phyloP scores from a whole-genome alignment of 2,113 vertebrate genomes.

The Lethenteron camtschaticum region DNA sequence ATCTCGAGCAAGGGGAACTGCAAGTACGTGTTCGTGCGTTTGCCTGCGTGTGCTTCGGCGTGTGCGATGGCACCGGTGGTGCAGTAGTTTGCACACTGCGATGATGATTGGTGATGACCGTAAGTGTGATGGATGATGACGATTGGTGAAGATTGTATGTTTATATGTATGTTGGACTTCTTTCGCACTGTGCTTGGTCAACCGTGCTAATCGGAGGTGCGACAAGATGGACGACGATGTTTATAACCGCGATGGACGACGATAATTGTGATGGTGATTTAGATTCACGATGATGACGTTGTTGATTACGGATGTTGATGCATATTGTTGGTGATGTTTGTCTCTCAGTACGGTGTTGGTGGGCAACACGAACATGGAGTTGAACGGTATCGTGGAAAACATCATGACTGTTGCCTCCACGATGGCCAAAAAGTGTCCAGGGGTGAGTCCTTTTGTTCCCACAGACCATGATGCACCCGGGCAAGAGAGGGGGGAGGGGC shows the following conservation, averaged over 20 bases:
- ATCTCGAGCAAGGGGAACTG: slow-evolving; percentile 48
- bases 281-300: background rate
- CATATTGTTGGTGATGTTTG: background rate
- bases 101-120: too few species aligned
- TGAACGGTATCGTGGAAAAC: slow-evolving; percentile 36
- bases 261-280: background rate
- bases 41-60: background rate
- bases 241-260: background rate
- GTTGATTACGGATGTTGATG: background rate
- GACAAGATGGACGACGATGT: background rate
- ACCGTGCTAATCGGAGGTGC: background rate
- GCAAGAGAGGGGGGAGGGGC: too few species aligned
- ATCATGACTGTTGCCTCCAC: slow-evolving; percentile 23
- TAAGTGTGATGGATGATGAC: slow-evolving; percentile 15
- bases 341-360: slow-evolving; percentile 33
- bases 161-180: slow-evolving; percentile 16
- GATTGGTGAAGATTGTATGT: slow-evolving; percentile 22
- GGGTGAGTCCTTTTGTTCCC: slow-evolving; percentile 22
- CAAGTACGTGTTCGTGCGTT: slow-evolving; percentile 29
- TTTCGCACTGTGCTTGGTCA: slow-evolving; percentile 16
- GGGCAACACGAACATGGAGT: slow-evolving; percentile 39
- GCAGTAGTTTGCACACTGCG: too few species aligned
- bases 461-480: too few species aligned
- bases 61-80: slow-evolving; percentile 13
- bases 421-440: slow-evolving; percentile 24